Evolutionary conservation across 2,113 vertebrate genomes (phyloP).

Genomic region (Tretioscincus oriximinensis): DNA sequence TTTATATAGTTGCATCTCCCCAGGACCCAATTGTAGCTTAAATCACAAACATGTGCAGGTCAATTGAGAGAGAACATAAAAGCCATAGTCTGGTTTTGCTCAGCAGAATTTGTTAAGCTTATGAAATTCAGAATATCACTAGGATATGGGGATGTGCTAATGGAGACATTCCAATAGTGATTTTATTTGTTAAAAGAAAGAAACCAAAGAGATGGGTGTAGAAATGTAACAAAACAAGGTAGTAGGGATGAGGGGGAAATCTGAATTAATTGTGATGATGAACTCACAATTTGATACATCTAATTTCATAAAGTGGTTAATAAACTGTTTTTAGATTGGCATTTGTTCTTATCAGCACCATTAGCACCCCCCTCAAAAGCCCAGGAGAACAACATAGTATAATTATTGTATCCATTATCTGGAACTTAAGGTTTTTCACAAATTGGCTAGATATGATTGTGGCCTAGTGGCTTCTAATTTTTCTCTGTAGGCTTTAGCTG

Average conservation of each 20-base stretch:
- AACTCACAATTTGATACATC: not conserved
- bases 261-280: not conserved
- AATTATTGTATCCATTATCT: too few relatives aligned
- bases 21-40: not conserved
- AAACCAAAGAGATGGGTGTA: not conserved
- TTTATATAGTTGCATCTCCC: not conserved
- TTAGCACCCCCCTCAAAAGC: too few relatives aligned
- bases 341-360: not conserved
- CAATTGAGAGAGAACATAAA: not conserved
- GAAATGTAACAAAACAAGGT: not conserved
- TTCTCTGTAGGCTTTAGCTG: too few relatives aligned
- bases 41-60: not conserved
- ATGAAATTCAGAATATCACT: not conserved
- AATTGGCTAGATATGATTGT: too few relatives aligned
- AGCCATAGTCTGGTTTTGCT: not conserved
- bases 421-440: too few relatives aligned
- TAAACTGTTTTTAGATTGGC: not conserved
- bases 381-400: too few relatives aligned
- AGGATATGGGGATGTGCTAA: not conserved
- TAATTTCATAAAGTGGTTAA: not conserved
- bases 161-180: not conserved
- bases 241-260: not conserved
- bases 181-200: not conserved
- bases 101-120: not conserved
- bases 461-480: too few relatives aligned